Evolutionary conservation across 2,797 vertebrate species (phyloP), one percentile per base, ranked within the genome.

Genomic region (Lacerta viridis): DNA sequence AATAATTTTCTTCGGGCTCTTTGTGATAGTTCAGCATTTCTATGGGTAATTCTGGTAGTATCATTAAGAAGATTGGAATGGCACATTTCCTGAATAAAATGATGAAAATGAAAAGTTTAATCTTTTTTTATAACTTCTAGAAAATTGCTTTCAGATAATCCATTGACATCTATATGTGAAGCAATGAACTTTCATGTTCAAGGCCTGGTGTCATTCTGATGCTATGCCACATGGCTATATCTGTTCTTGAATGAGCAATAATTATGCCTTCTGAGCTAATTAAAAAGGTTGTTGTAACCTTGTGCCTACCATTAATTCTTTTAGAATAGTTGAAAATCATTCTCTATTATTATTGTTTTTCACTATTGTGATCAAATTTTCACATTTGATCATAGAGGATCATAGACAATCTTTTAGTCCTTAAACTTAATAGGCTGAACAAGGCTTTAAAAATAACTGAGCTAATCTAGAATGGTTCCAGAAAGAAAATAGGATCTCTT

Each of bases 21-120:
- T 82, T 87, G 10, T 74, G 61, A 85, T 88, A 80, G 8, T 6
- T 29, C 64, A 33, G 90, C n/a, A 43, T 68, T 93, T 88, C 81
- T 88, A 85, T 74, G 84, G 69, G 88, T 81, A 83, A 18, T 84
- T 88, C 86, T 89, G 33, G 50, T 79, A 69, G 87, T 93, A 90
- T 87, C 33, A 18, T 72, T 92, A 87, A 88, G 82, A 72, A 81
- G 27, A 69, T 39, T 69, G 55, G 43, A 92, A 89, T 55, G 41
- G 80, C 20, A 55, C 92, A 64, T 20, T 91, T 80, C 75, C 71
- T 88, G 41, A 29, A 86, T 36, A 92, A 84, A 33, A 50, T 0
- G 41, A 20, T 18, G 46, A 88, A 84, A 87, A 77, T 25, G 23
- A 46, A n/a, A n/a, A 29, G 29, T 71, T 71, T 71, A 83, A 43